Base-by-base conservation (phyloP, 2,797 vertebrate genomes). In the Synanceia verrucosa region DNA sequence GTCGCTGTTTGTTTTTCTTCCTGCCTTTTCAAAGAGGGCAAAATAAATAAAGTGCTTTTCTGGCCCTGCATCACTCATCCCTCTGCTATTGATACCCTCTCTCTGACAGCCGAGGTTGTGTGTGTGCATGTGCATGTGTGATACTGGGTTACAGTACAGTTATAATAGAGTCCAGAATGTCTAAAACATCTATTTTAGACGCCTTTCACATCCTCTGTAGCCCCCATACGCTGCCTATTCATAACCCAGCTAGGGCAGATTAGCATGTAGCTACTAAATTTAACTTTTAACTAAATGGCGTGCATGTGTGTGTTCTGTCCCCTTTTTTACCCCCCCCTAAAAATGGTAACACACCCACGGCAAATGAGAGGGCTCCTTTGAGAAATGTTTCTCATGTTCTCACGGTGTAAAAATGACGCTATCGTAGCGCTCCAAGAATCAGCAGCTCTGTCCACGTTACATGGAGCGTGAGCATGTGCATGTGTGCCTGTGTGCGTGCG, bases 301-400 rank as follows among this genome's bases (percentile, higher is more conserved):
- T 72, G 63, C 41, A 10, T 31, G 28, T 70, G 63, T 80, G 63
- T 70, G 60, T 83, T 71, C 19, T 50, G 50, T 50, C 57, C 62
- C 78, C 68, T 34, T 12, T 23, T 24, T 60, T 24, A 37, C 46
- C 26, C 5, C 66, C 81, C 63, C 81, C 66, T 67, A 84, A 76
- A 89, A 90, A 91, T 87, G 85, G 81, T 65, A 83, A 91, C 83
- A 90, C 89, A 82, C 90, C 89, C 87, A 89, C 84, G 53, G 64
- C 53, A 79, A 88, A 87, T 84, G 81, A 90, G 87, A 91, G 65
- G 69, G 60, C 85, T 90, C 88, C 91, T 91, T 90, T 89, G 91
- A 92, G 91, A 89, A 91, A 89, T 90, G 84, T 91, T 92, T 86
- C 87, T 78, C 73, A 74, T 89, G 89, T 92, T 92, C 91, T 92